Evolutionary conservation across 2,797 vertebrate genomes (phyloP), one percentile per base, ranked within the genome.

Genomic region (Sebastes glaucus): DNA sequence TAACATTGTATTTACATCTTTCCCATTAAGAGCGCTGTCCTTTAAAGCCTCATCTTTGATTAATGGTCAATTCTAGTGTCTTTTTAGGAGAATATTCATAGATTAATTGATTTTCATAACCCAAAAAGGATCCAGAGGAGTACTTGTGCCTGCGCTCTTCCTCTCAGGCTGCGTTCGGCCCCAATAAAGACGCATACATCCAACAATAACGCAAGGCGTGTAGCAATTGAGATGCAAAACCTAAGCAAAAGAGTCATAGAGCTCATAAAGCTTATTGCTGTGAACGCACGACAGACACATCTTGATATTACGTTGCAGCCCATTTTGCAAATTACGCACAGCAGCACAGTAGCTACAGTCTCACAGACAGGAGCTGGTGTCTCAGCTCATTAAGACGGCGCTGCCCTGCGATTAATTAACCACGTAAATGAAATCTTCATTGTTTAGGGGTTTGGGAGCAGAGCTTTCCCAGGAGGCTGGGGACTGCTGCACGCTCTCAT

Each of bases 341-440:
- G 75, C 59, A 53, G 71, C 57, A n/a, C 27, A 77, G 65, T 28
- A 57, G 66, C 77, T n/a, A 23, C 63, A 59, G 49, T 65, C 63
- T 61, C 20, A 62, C 55, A 72, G 73, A 72, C 68, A 28, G 42
- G 76, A 84, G 77, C 49, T 68, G 75, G 80, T 66, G 67, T 84
- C 84, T 82, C 81, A 61, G 70, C 88, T 88, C 83, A 84, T 83
- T 90, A 87, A 56, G 71, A 83, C 73, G 53, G 70, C 79, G 70
- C 64, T 73, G 59, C 66, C 74, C 78, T 85, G 83, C 78, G 62
- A 80, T 80, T 92, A 92, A 93, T 92, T 89, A 91, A 77, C 70
- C 84, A 70, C 68, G 67, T 82, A 77, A 92, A 91, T 89, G 65
- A 88, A 89, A 79, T 83, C 85, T 77, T 89, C 70, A 83, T 81